A percentile compares a stretch with the other conserved stretches of the same genome.
Conservation (phyloP, 2,113 vertebrate species). For the Pachycephala philippinensis region DNA sequence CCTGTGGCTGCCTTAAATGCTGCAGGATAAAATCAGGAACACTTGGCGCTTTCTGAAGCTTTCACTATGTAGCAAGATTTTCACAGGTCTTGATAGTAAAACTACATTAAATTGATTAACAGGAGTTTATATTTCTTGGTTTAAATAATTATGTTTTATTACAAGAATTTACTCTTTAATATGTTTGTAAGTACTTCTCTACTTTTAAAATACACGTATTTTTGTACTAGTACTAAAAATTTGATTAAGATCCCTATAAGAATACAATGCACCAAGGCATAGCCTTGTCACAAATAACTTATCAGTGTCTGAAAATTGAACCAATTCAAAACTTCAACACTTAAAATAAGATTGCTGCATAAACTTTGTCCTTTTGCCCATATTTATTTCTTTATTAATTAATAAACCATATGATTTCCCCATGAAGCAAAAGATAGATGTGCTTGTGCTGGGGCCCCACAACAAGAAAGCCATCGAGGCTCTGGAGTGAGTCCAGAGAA, state of each 20-base stretch:
- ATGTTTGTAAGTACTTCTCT: not conserved
- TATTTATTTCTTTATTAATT: not conserved
- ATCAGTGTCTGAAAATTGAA: not conserved
- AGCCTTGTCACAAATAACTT: not conserved
- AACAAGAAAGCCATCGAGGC: not conserved
- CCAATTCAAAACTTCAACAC: not conserved
- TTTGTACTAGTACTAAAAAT: not conserved
- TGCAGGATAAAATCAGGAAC: not conserved
- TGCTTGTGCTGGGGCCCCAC: not conserved
- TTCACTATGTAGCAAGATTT: not conserved
- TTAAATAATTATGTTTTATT: not conserved
- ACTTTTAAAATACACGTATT: not conserved
- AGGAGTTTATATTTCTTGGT: not conserved
- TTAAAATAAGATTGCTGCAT: not conserved
- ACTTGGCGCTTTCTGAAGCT: not conserved
- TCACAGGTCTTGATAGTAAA: not conserved
- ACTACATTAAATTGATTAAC: not conserved
- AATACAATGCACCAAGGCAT: not conserved
- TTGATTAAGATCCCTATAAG: not conserved
- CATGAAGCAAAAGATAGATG: not conserved
- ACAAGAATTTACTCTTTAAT: not conserved
- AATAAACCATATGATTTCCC: not conserved
- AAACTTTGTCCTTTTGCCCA: not conserved
- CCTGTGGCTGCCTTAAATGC: not conserved
- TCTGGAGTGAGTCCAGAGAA: not conserved